Evolutionary conservation across 2,113 vertebrate species (phyloP), one percentile per base, ranked within the genome.

Genomic region (Ptychochromis oligacanthus): DNA sequence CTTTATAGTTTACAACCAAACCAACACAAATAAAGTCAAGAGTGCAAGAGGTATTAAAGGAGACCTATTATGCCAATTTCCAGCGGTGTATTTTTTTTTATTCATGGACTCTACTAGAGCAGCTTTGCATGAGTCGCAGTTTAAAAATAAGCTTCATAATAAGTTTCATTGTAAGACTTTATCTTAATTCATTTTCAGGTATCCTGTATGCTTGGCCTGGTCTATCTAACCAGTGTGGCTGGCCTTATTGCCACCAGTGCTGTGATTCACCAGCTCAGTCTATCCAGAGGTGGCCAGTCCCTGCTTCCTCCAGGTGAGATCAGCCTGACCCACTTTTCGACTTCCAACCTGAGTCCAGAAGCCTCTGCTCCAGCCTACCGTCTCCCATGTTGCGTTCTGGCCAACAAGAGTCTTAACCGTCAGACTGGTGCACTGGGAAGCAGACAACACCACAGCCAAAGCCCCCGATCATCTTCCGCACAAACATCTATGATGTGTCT

Each of bases 211-310:
- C 93, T 99, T 64, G 95, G 97, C 0, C 90, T 99, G 82, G 94
- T 99, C 17, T 99, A 99, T 76, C 94, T 99, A 83, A 98, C 98
- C 0, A 96, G 97, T 7, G 95, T 99, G 1, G 97, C 97, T 0
- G 93, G 97, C 6, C 89, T 97, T 28, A 97, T 99, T 4, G 94
- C 96, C 36, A 96, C 97, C 0, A 92, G 97, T 2, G 88, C 97
- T 0, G 88, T 97, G 17, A 87, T 97, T 38, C 97, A 98, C 58
- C 96, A 97, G 80, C 96, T 97, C 0, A 40, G 94, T 56, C 94
- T 96, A 38, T 17, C 87, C 79, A 95, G 93, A 64, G 67, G 43
- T 13, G 15, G 24, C 11, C 85, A 70, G 10, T 28, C 81, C 1
- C 61, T 80, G 11, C 57, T 67, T 22, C 74, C 38, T 12, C 75